A percentile compares a stretch with the other conserved stretches of the same genome.
Conservation (phyloP, 2,113 vertebrate genomes). For the Girardinichthys multiradiatus region DNA sequence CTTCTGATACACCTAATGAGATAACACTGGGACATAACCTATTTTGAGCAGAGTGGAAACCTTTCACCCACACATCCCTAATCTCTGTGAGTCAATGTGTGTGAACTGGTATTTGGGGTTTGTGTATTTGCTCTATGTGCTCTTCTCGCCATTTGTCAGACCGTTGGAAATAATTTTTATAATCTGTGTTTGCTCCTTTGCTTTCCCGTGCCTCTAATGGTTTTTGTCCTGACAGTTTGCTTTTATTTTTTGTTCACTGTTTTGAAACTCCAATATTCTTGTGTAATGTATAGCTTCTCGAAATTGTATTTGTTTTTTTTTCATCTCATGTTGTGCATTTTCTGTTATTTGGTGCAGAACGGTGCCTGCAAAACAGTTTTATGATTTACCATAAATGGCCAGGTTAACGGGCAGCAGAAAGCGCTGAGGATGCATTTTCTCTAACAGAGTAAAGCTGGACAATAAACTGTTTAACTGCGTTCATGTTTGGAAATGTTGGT, state of each 20-base stretch:
- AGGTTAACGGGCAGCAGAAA: constrained; percentile 38
- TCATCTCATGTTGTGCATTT: background rate
- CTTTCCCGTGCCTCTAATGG: background rate
- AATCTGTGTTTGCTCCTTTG: background rate
- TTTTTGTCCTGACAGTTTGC: background rate
- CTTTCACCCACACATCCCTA: background rate
- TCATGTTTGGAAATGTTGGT: constrained; percentile 25
- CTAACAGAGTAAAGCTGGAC: constrained; percentile 20
- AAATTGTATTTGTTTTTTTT: background rate
- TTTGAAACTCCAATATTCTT: background rate
- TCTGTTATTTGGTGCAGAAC: constrained; percentile 17
- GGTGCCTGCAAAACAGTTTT: constrained; percentile 15
- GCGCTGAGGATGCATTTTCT: constrained; percentile 33
- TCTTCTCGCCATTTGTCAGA: background rate
- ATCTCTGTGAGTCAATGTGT: constrained; percentile 2
- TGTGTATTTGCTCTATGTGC: constrained; percentile 1
- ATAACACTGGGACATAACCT: background rate
- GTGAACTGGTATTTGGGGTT: background rate
- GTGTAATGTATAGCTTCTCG: background rate
- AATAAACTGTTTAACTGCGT: constrained; percentile 14
- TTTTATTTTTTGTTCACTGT: constrained; percentile 4
- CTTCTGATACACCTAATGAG: background rate
- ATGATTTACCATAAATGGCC: constrained; percentile 24
- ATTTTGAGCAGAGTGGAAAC: background rate
- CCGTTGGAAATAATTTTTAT: background rate